These are phyloP conservation scores for Mesorhabditis sp. DNA, from an alignment of 2,888 invertebrate genomes.

Conservation along the genomic window DNA sequence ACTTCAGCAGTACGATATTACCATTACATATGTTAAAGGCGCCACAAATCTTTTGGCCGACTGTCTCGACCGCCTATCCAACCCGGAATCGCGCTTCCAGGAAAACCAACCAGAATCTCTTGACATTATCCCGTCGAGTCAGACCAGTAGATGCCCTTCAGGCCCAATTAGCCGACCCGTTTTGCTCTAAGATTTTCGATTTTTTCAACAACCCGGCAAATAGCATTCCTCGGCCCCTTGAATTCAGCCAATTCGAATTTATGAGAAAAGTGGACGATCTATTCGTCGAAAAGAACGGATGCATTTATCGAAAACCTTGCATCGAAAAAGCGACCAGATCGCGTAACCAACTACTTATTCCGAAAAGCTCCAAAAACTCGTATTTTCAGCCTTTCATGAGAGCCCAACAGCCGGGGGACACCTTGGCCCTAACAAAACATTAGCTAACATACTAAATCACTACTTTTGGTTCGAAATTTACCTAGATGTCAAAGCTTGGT, in stretches of 20 bases:
- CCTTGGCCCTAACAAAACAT: constrained; percentile 17
- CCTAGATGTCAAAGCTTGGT: constrained; percentile 10
- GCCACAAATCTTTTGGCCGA: constrained; percentile 59
- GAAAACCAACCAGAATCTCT: constrained; percentile 10
- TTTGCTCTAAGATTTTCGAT: no score
- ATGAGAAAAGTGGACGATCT: no score
- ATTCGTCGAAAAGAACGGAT: no score
- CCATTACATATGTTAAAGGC: constrained; percentile 59
- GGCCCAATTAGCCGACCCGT: no score
- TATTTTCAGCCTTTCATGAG: constrained; percentile 24
- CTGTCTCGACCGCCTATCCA: constrained; percentile 48
- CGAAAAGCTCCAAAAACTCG: not conserved
- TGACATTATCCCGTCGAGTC: constrained; percentile 12
- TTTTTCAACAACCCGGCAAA: no score
- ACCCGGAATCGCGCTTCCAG: not conserved
- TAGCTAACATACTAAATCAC: constrained; percentile 14
- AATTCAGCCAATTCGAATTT: no score
- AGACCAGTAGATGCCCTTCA: no score
- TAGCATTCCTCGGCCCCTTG: no score
- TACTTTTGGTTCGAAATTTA: constrained; percentile 24
- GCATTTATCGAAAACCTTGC: no score
- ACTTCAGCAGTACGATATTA: constrained; percentile 58
- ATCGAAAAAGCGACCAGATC: no score
- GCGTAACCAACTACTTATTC: constrained; percentile 11
- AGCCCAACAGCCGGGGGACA: constrained; percentile 26